These are phyloP conservation scores for Gila orcuttii DNA, from an alignment of 2,113 vertebrate genomes.

Conservation along the genomic window DNA sequence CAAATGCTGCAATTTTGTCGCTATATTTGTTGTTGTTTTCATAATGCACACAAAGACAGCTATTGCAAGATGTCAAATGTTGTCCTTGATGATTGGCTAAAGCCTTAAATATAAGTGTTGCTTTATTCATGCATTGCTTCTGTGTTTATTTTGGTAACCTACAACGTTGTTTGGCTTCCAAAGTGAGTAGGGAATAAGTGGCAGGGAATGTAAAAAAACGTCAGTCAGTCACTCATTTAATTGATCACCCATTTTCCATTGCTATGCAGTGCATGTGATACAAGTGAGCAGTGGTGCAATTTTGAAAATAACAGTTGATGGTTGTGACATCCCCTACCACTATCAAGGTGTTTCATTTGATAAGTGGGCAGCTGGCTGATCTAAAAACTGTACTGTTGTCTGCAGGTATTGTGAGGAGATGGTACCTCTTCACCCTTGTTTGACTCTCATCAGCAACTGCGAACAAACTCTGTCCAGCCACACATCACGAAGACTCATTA, in stretches of 20 bases:
- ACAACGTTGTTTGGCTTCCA: not conserved
- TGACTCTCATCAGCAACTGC: conserved; percentile 92
- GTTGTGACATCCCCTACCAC: conserved; percentile 26
- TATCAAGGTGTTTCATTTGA: not conserved
- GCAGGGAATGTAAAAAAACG: not conserved
- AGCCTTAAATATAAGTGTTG: not conserved
- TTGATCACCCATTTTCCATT: not conserved
- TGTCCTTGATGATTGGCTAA: not conserved
- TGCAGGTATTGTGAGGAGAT: conserved; percentile 90
- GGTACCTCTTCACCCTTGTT: conserved; percentile 89
- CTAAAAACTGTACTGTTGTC: conserved; percentile 50
- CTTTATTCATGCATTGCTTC: not conserved
- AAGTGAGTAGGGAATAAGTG: not conserved
- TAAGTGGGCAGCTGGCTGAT: conserved; percentile 9
- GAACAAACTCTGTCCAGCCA: conserved; percentile 96
- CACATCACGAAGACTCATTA: conserved; percentile 91
- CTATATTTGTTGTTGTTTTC: not conserved
- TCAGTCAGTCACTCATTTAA: not conserved
- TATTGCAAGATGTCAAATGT: not conserved
- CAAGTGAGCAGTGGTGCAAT: not conserved
- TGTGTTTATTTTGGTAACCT: not conserved
- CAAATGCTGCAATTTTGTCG: not conserved
- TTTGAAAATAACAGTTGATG: not conserved
- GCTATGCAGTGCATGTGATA: not conserved
- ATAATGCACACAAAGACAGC: no score